These are phyloP conservation scores for Grus americana DNA, from an alignment of 2,113 vertebrate genomes.

Conservation along the genomic window DNA sequence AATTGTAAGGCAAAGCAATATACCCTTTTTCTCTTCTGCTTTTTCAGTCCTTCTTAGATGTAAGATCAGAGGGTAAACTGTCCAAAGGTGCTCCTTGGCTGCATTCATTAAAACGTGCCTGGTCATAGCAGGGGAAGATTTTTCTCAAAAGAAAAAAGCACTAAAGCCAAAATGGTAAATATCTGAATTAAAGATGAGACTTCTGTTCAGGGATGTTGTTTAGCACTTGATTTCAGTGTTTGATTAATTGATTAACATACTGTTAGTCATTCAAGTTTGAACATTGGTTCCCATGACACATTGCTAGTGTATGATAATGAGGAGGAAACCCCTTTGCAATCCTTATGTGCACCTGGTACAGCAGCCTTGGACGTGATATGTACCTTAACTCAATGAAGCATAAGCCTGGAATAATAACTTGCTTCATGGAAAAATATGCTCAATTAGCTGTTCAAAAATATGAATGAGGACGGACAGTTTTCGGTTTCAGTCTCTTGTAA, in stretches of 20 bases:
- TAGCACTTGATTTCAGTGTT: neutral
- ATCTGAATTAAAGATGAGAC: neutral
- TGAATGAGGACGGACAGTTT: neutral
- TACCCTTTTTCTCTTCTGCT: neutral
- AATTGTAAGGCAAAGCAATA: neutral
- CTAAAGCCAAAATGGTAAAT: neutral
- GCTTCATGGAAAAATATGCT: slow-evolving; percentile 15
- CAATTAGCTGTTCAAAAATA: neutral
- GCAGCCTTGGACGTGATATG: neutral
- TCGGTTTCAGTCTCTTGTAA: neutral
- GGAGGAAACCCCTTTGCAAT: neutral
- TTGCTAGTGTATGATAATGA: neutral
- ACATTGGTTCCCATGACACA: neutral
- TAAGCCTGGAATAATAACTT: neutral
- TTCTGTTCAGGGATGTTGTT: neutral
- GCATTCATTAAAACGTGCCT: neutral
- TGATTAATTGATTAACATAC: neutral
- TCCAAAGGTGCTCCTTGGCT: neutral
- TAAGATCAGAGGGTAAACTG: neutral
- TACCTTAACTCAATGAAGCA: neutral
- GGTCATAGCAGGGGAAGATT: neutral
- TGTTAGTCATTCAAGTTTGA: neutral
- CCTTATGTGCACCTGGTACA: neutral
- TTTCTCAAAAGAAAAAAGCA: neutral
- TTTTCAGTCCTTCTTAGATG: neutral